Evolutionary conservation across 2,113 vertebrate genomes (phyloP).

Genomic region (Xiphophorus hellerii): DNA sequence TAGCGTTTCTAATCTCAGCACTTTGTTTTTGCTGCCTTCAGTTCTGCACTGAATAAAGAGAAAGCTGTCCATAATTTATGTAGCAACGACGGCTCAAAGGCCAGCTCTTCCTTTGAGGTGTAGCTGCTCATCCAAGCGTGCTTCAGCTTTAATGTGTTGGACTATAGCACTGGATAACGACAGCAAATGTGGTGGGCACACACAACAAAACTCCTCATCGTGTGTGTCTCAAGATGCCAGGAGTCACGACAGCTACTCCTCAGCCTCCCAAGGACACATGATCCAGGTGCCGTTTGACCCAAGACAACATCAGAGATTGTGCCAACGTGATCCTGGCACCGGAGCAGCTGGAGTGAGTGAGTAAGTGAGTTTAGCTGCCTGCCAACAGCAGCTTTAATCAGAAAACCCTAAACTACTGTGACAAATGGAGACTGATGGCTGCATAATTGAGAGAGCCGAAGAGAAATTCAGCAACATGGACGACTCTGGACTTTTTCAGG

Average conservation of each 20-base stretch:
- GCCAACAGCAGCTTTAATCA: constrained; percentile 27
- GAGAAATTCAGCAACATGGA: neutral
- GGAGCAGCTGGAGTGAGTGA: neutral
- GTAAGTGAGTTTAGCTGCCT: constrained; percentile 6
- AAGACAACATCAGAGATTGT: constrained; percentile 10
- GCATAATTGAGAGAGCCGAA: constrained; percentile 3
- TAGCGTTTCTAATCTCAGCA: neutral
- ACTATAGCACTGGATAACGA: constrained; percentile 9
- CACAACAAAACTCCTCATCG: neutral
- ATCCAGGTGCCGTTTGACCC: constrained; percentile 12
- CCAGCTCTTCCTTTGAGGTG: neutral
- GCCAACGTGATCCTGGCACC: constrained; percentile 17
- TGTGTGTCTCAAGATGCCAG: constrained; percentile 2
- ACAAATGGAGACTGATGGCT: constrained; percentile 28
- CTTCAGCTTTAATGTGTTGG: neutral
- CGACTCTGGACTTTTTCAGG: constrained; percentile 14
- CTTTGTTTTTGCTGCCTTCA: neutral
- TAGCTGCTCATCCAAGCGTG: too few species aligned
- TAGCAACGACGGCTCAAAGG: neutral
- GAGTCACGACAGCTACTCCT: constrained; percentile 24
- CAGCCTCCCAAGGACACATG: constrained; percentile 14
- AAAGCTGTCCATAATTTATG: neutral
- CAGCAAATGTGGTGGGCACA: constrained; percentile 6
- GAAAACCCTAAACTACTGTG: constrained; percentile 13
- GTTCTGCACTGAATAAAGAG: neutral